Conservation (phyloP, 2,797 vertebrate species). For the Neostethus bicornis region DNA sequence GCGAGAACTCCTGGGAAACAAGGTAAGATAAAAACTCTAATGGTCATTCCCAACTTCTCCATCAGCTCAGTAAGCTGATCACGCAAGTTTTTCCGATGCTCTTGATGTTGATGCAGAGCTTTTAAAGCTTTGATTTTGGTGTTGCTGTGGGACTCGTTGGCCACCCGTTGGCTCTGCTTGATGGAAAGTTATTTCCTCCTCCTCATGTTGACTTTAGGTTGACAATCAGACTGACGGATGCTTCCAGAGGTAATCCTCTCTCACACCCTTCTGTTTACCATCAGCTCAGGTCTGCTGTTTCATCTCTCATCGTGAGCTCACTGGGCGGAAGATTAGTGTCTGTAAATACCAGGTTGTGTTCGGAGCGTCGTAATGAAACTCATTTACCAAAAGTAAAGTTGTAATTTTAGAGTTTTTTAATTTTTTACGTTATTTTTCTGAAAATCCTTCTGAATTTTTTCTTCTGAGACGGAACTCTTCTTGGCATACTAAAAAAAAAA, state of each 20-base stretch:
- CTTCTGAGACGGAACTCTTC: no score
- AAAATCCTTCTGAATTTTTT: no score
- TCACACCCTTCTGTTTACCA: constrained; percentile 15
- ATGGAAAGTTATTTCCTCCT: constrained; percentile 14
- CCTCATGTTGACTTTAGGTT: constrained; percentile 57
- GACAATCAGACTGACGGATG: constrained; percentile 14
- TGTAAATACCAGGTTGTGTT: neutral
- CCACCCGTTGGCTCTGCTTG: constrained; percentile 39
- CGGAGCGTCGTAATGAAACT: no score
- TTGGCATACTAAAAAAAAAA: no score
- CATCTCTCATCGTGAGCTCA: constrained; percentile 7
- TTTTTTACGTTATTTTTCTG: no score
- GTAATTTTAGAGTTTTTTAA: no score
- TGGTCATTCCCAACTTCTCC: neutral
- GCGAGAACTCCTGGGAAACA: constrained; percentile 68
- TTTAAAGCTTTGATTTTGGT: constrained; percentile 8
- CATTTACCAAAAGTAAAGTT: no score
- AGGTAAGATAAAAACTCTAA: constrained; percentile 53
- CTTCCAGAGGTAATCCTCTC: constrained; percentile 28
- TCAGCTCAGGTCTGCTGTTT: constrained; percentile 1
- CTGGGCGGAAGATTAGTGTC: neutral
- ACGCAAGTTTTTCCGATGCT: neutral
- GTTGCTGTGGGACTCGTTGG: constrained; percentile 17
- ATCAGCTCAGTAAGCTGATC: neutral
- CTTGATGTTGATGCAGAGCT: constrained; percentile 29